Evolutionary conservation across 2,797 vertebrate species (phyloP).

Genomic region (Prionace glauca): DNA sequence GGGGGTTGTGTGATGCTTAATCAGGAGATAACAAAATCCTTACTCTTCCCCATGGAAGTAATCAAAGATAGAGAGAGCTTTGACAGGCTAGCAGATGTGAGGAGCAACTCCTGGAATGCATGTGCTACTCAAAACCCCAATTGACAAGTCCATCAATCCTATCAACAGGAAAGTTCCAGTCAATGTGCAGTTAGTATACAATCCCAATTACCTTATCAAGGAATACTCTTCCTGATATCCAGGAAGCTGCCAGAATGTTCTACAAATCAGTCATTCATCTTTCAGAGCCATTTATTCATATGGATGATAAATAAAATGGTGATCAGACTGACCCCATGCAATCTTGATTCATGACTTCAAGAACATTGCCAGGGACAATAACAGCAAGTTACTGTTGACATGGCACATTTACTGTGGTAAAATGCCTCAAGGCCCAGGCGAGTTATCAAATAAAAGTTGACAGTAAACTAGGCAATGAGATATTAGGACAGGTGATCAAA

Average conservation of each 20-base stretch:
- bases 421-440: not conserved
- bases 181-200: not conserved
- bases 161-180: not conserved
- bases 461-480: not conserved
- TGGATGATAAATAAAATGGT: not conserved
- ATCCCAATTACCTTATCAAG: not conserved
- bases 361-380: not conserved
- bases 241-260: not conserved
- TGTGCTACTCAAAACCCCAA: no score
- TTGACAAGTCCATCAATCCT: not conserved
- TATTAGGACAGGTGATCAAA: not conserved
- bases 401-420: not conserved
- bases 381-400: not conserved
- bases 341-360: not conserved
- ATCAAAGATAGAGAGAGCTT: not conserved
- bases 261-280: not conserved
- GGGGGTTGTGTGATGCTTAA: not conserved
- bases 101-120: not conserved
- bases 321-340: not conserved
- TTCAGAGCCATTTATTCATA: not conserved
- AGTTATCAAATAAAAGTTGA: not conserved
- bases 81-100: not conserved
- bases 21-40: not conserved
- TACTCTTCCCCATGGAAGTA: not conserved
- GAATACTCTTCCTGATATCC: not conserved